phyloP scores from a whole-genome alignment of 2,113 vertebrate genomes.

The Saguinus midas region DNA sequence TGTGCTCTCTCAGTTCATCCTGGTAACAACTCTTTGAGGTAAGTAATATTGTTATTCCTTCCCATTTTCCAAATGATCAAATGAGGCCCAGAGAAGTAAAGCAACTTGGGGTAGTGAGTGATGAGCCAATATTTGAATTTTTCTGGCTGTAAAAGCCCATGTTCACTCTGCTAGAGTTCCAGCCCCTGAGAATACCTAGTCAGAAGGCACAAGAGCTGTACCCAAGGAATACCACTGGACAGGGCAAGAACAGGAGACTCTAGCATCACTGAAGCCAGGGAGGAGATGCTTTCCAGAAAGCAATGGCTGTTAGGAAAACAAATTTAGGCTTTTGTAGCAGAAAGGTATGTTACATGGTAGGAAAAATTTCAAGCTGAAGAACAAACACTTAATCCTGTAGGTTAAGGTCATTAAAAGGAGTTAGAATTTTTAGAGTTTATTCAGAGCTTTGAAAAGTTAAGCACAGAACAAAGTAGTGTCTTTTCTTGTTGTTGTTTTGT shows the following conservation, averaged over 20 bases:
- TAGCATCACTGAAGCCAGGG: background rate
- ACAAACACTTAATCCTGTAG: background rate
- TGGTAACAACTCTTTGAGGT: background rate
- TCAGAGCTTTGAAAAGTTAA: background rate
- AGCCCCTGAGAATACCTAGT: background rate
- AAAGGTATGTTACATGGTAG: background rate
- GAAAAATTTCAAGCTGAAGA: background rate
- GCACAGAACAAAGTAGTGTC: background rate
- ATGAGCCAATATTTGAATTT: background rate
- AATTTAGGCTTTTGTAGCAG: background rate
- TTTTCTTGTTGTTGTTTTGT: background rate
- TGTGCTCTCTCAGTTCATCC: slow-evolving; percentile 15
- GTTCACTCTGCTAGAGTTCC: background rate
- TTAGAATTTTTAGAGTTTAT: background rate
- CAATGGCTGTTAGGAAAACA: background rate
- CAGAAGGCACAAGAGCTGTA: background rate
- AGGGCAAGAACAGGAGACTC: background rate
- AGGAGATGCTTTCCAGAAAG: background rate
- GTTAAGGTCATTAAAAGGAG: background rate
- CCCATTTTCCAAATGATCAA: background rate
- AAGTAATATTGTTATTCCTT: background rate
- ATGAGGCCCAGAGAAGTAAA: background rate
- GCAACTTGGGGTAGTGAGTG: background rate
- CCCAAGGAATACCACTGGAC: rapidly evolving
- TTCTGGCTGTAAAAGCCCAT: background rate